Conservation (phyloP, 1,140 invertebrate genomes). For the Drosophila navojoa region DNA sequence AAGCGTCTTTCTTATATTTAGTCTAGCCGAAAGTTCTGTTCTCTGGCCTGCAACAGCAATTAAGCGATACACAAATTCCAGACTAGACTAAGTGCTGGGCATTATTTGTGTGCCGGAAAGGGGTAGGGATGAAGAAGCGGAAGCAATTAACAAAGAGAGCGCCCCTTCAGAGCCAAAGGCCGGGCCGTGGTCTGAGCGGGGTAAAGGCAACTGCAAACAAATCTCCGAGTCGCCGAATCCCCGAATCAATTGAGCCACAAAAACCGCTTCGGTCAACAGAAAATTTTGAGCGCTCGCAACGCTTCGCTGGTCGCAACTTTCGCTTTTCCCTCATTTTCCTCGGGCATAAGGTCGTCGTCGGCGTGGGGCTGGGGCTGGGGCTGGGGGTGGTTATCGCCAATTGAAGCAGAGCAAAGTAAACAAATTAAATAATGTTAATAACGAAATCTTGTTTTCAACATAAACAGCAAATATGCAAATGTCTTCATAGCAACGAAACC, state of each 20-base stretch:
- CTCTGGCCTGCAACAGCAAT: conserved; percentile 42
- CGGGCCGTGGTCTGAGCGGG: neutral
- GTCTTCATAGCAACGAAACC: conserved; percentile 73
- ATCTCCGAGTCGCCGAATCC: conserved; percentile 14
- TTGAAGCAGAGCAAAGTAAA: conserved; percentile 60
- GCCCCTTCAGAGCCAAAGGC: neutral
- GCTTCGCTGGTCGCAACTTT: conserved; percentile 49
- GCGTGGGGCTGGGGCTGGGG: no score
- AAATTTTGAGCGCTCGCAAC: conserved; percentile 36
- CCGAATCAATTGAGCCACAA: conserved; percentile 36
- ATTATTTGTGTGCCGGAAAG: conserved; percentile 20
- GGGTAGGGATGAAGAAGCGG: neutral
- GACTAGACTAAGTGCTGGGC: conserved; percentile 58
- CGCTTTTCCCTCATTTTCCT: conserved; percentile 29
- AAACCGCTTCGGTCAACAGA: conserved; percentile 74
- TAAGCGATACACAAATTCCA: conserved; percentile 59
- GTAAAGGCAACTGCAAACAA: conserved; percentile 31
- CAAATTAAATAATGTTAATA: conserved; percentile 82
- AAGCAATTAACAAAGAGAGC: conserved; percentile 12
- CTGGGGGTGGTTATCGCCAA: conserved; percentile 19
- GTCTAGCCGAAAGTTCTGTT: neutral
- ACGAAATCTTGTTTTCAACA: conserved; percentile 80
- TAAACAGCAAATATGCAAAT: conserved; percentile 82
- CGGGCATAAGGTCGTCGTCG: neutral
- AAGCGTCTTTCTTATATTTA: no score